These are phyloP conservation scores for Pseudotriccus pelzelni DNA, from an alignment of 2,797 vertebrate genomes.

Conservation along the genomic window DNA sequence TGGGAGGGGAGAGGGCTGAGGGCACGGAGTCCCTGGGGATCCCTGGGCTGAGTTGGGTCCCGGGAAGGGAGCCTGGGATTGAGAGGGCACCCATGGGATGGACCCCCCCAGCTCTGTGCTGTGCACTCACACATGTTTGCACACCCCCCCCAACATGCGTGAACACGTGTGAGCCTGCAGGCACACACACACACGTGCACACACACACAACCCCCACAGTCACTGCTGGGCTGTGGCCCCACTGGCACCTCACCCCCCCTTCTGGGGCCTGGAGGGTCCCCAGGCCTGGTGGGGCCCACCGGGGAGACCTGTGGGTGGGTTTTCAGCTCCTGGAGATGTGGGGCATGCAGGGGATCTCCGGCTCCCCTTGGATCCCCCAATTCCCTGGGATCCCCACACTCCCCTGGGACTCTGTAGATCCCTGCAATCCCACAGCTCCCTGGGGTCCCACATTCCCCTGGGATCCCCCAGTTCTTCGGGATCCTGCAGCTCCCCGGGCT, in stretches of 20 bases:
- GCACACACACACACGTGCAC: neutral
- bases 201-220: fast-evolving
- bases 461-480: fast-evolving
- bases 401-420: neutral
- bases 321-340: neutral
- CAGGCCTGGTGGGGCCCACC: fast-evolving
- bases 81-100: neutral
- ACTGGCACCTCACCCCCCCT: fast-evolving
- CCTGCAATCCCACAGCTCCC: neutral
- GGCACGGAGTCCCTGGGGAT: fast-evolving
- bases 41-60: neutral
- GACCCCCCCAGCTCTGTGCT: neutral
- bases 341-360: neutral
- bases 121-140: neutral
- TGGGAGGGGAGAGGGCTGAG: neutral
- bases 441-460: fast-evolving
- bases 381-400: neutral
- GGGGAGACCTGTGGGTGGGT: fast-evolving
- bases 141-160: too few species aligned
- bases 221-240: fast-evolving
- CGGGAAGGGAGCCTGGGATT: neutral
- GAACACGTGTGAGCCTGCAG: neutral
- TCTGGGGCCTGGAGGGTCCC: fast-evolving
- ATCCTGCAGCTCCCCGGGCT: neutral
- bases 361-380: neutral